These are phyloP conservation scores for Ptilodon capucinus DNA, from an alignment of 2,888 invertebrate genomes.

Conservation along the genomic window DNA sequence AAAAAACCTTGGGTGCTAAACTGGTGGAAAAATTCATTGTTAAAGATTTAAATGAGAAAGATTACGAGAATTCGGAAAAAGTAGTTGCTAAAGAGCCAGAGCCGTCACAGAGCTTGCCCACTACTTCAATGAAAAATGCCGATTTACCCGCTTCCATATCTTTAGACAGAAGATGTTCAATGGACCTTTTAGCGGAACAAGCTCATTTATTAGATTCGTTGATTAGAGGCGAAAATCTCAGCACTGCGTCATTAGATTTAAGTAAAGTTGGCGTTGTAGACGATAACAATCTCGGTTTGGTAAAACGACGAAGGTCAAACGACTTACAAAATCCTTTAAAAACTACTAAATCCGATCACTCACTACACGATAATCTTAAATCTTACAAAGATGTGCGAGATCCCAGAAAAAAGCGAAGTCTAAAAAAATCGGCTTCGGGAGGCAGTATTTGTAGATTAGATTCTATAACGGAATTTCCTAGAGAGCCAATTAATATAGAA, in stretches of 20 bases:
- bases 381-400: conserved; percentile 45
- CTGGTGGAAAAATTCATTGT: conserved; percentile 89
- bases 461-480: conserved; percentile 72
- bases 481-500: conserved; percentile 41
- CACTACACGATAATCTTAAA: conserved; percentile 62
- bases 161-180: conserved; percentile 78
- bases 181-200: conserved; percentile 82
- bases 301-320: conserved; percentile 39
- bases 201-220: conserved; percentile 77
- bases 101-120: conserved; percentile 22
- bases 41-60: conserved; percentile 78
- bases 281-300: conserved; percentile 28
- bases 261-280: conserved; percentile 65
- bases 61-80: conserved; percentile 22
- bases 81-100: conserved; percentile 13
- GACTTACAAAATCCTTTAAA: conserved; percentile 50
- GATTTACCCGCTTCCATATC: conserved; percentile 42
- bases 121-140: conserved; percentile 18
- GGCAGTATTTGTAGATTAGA: conserved; percentile 69
- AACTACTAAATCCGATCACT: conserved; percentile 75
- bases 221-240: conserved; percentile 79
- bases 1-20: conserved; percentile 88
- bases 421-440: conserved; percentile 73
- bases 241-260: conserved; percentile 67
- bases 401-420: conserved; percentile 59